These are phyloP conservation scores for Uria aalge DNA, from an alignment of 2,113 vertebrate species.

Conservation along the genomic window DNA sequence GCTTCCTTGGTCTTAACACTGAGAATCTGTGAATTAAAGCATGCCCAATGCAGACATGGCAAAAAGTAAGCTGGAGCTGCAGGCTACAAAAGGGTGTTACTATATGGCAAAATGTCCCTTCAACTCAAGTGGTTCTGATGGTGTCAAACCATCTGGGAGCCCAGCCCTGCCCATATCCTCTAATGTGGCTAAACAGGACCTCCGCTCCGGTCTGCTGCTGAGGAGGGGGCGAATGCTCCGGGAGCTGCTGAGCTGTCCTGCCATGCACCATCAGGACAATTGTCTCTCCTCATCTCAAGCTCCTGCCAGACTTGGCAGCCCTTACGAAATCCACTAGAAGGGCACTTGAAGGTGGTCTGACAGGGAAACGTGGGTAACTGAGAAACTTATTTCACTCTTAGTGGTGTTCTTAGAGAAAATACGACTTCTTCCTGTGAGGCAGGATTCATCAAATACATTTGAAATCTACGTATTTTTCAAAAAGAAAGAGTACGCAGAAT, in stretches of 20 bases:
- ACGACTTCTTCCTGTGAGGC: not conserved
- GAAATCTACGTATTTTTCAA: not conserved
- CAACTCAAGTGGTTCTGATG: not conserved
- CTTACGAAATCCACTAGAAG: not conserved
- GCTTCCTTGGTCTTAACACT: not conserved
- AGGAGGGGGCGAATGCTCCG: fast-evolving
- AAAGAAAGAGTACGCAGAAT: not conserved
- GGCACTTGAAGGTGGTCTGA: not conserved
- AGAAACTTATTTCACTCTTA: not conserved
- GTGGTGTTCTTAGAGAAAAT: not conserved
- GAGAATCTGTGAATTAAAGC: not conserved
- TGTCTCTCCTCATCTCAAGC: not conserved
- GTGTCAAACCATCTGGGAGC: not conserved
- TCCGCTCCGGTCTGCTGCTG: fast-evolving
- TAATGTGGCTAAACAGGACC: not conserved
- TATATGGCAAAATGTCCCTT: not conserved
- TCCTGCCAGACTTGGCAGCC: not conserved
- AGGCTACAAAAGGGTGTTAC: not conserved
- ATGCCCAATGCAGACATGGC: not conserved
- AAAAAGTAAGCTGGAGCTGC: not conserved
- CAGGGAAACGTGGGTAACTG: not conserved
- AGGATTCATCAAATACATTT: not conserved
- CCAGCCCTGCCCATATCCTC: not conserved
- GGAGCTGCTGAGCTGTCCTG: not conserved
- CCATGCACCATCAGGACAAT: not conserved